phyloP scores from a whole-genome alignment of 2,113 vertebrate species.

The Serilophus lunatus region DNA sequence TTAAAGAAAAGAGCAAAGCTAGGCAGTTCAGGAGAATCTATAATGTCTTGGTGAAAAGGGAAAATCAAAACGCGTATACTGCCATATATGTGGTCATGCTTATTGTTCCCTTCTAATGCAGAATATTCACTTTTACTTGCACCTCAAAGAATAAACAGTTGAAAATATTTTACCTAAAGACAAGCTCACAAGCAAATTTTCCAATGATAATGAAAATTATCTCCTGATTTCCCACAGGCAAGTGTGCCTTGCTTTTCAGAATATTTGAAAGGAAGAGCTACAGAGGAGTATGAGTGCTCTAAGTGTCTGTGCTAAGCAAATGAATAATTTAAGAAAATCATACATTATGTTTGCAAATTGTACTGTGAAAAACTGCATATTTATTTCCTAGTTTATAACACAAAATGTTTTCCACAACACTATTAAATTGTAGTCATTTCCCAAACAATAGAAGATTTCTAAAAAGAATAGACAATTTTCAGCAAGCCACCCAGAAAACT shows the following conservation, averaged over 20 bases:
- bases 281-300: background rate
- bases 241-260: background rate
- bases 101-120: background rate
- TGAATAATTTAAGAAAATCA: background rate
- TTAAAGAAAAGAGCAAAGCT: background rate
- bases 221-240: background rate
- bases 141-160: background rate
- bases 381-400: background rate
- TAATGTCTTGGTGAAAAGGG: background rate
- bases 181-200: background rate
- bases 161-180: background rate
- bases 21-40: background rate
- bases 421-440: background rate
- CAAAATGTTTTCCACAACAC: background rate
- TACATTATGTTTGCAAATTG: background rate
- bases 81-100: background rate
- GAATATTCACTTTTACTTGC: background rate
- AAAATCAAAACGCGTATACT: background rate
- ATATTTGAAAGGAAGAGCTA: background rate
- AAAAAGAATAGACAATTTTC: background rate
- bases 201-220: background rate
- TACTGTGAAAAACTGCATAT: background rate
- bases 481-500: accelerated
- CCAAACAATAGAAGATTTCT: background rate
- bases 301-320: background rate